Evolutionary conservation across 1,140 invertebrate genomes (phyloP).

Genomic region (Steinernema feltiae): DNA sequence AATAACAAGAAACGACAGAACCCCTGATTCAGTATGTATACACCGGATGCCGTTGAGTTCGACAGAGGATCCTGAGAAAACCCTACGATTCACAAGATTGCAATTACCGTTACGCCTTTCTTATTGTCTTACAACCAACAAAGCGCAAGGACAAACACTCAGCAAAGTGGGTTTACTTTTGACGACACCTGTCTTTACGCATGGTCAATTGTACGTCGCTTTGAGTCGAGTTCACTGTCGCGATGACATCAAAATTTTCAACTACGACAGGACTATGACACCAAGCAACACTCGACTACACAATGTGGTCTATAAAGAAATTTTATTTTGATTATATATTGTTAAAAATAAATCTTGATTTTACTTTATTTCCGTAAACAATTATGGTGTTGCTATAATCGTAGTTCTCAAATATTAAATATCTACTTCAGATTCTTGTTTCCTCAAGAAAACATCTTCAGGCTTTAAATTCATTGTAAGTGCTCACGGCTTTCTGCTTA

Average conservation of each 20-base stretch:
- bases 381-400: too few species aligned
- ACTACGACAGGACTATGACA: too few species aligned
- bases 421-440: too few species aligned
- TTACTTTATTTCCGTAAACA: too few species aligned
- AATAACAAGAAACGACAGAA: background rate
- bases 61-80: background rate
- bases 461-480: too few species aligned
- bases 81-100: conserved; percentile 38
- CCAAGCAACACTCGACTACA: background rate
- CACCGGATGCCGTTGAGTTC: conserved; percentile 16
- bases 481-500: too few species aligned
- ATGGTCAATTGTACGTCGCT: conserved; percentile 58
- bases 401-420: too few species aligned
- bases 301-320: conserved; percentile 22
- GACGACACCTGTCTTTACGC: conserved; percentile 57
- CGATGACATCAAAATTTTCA: conserved; percentile 6
- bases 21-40: background rate
- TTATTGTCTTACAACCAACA: conserved; percentile 64
- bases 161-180: conserved; percentile 54
- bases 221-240: conserved; percentile 16
- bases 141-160: conserved; percentile 62
- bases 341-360: too few species aligned
- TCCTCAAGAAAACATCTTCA: too few species aligned
- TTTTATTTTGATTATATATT: conserved; percentile 15
- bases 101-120: conserved; percentile 62